Evolutionary conservation across 2,888 invertebrate species (phyloP), one percentile per base, ranked within the genome.

Genomic region (Andricus quercusramuli): DNA sequence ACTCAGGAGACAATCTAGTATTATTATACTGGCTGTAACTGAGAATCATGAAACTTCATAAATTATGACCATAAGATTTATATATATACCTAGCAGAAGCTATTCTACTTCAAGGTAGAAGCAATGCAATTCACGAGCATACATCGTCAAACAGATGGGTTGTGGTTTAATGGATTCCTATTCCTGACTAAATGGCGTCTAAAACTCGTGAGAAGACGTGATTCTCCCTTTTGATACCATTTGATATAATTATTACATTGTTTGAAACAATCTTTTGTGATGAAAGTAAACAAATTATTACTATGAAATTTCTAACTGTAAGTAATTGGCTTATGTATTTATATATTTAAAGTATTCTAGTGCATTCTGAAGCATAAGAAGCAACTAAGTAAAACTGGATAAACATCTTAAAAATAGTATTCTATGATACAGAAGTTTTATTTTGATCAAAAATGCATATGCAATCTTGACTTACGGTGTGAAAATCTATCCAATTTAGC

Each of bases 91-190:
- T 41, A 41, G 41, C 41, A 41, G n/a, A 66, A 29, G 29, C 8
- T 20, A 66, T 66, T 66, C 2, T 37, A 32, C 32, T 66, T 32
- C 22, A 59, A 22, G 11, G 59, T 59, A 59, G 59, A 59, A 59
- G 59, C 59, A 59, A 22, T 59, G 25, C 47, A 70, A 29, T 51
- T 51, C 51, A 15, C 29, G 29, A 25, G 11, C 59, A 70, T 51
- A 44, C 25, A 25, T 25, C 25, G 25, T 70, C 8, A 47, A 70
- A 51, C 29, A 51, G 51, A 70, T 51, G 51, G 29, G 70, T 70
- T 70, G 51, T 29, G 25, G 70, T 70, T 70, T 44, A 70, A 51
- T 70, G 51, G 25, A 70, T 70, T 70, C 29, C 70, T 51, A 70
- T 47, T 47, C 8, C 68, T 68, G 44, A 47, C 44, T 17, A 25